Evolutionary conservation across 2,888 invertebrate genomes (phyloP).

Genomic region (Acanthoscelides obtectus): DNA sequence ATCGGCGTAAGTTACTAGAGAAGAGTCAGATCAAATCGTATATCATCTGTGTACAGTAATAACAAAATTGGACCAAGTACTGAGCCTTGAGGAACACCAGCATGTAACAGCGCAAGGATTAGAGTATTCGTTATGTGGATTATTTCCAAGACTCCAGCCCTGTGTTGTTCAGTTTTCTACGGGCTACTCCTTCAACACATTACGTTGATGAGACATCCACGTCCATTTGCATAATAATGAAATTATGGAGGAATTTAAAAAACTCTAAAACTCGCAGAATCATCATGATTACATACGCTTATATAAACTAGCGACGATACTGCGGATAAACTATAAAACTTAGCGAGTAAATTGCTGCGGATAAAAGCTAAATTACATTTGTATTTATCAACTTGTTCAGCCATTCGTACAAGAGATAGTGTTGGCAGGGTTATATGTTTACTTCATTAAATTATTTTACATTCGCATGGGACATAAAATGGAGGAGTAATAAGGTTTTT

Average conservation of each 20-base stretch:
- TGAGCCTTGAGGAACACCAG: too few relatives aligned
- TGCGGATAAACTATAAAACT: background rate
- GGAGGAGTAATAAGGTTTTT: background rate
- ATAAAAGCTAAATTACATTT: background rate
- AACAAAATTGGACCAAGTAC: too few relatives aligned
- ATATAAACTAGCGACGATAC: background rate
- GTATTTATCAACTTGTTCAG: background rate
- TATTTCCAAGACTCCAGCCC: background rate
- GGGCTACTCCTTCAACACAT: background rate
- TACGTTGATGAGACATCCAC: background rate
- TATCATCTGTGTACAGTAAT: too few relatives aligned
- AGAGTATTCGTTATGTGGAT: too few relatives aligned
- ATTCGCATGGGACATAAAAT: background rate
- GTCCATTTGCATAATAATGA: background rate
- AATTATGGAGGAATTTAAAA: background rate
- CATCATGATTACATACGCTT: background rate
- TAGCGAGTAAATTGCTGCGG: background rate
- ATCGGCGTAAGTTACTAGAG: too few relatives aligned
- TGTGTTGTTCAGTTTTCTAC: background rate
- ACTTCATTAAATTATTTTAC: background rate
- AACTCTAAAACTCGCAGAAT: background rate
- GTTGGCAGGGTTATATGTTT: background rate
- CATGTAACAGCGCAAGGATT: too few relatives aligned
- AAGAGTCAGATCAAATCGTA: too few relatives aligned
- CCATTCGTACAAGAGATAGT: background rate